Conservation (phyloP, 2,797 vertebrate genomes). For the Chaenodraco wilsoni region DNA sequence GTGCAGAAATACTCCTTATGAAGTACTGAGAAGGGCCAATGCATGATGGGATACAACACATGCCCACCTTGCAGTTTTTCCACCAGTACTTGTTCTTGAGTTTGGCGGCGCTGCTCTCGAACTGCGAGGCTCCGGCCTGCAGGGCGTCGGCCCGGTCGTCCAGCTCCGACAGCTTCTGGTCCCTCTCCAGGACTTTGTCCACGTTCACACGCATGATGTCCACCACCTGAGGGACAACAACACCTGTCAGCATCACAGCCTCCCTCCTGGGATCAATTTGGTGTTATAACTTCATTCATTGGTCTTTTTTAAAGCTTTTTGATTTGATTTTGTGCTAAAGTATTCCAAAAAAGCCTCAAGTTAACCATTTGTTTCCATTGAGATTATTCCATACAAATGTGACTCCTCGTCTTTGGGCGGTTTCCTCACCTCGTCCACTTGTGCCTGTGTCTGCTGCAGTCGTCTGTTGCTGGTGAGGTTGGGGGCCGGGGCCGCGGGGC, state of each 20-base stretch:
- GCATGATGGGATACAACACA: conserved; percentile 3
- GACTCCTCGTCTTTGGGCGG: neutral
- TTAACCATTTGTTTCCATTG: no score
- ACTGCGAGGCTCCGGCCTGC: conserved; percentile 89
- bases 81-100: conserved; percentile 96
- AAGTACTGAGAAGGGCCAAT: neutral
- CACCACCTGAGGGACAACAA: conserved; percentile 84
- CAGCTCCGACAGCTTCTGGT: conserved; percentile 89
- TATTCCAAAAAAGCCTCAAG: no score
- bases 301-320: no score
- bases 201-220: conserved; percentile 93
- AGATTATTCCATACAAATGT: neutral
- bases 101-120: conserved; percentile 92
- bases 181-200: conserved; percentile 91
- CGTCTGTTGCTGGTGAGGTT: conserved; percentile 87
- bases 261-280: no score
- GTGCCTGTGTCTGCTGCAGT: conserved; percentile 90
- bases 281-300: no score
- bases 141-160: conserved; percentile 91
- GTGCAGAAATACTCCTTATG: neutral
- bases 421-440: conserved; percentile 89
- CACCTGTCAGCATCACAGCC: neutral
- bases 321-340: no score
- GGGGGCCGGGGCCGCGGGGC: conserved; percentile 70
- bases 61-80: conserved; percentile 91